Evolutionary conservation across 2,797 vertebrate species (phyloP).

Genomic region (Psittacula echo): DNA sequence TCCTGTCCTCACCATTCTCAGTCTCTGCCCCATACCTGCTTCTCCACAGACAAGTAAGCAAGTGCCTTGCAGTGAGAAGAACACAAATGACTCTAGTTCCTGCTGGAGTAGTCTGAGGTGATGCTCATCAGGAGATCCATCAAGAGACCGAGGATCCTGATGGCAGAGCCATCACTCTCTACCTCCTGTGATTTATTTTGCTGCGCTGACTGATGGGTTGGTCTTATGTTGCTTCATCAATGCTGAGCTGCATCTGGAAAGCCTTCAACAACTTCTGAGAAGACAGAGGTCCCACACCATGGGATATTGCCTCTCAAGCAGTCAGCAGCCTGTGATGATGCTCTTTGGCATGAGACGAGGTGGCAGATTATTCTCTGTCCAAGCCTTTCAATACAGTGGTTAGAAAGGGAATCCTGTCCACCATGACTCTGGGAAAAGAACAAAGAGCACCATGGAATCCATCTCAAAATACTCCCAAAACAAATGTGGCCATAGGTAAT

Average conservation of each 20-base stretch:
- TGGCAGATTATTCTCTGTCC: neutral
- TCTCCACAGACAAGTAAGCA: fast-evolving
- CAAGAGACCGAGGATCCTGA: neutral
- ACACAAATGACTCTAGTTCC: neutral
- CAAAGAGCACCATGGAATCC: fast-evolving
- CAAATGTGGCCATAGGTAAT: fast-evolving
- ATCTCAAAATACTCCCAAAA: neutral
- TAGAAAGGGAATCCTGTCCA: neutral
- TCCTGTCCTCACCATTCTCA: neutral
- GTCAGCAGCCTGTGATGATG: neutral
- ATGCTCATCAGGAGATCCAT: neutral
- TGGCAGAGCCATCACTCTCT: neutral
- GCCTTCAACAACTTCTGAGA: neutral
- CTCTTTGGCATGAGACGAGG: neutral
- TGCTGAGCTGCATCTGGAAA: neutral
- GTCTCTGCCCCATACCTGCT: neutral
- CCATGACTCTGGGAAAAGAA: neutral
- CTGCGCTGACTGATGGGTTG: neutral
- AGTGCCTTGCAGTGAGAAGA: neutral
- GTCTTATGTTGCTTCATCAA: fast-evolving
- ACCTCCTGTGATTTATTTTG: neutral
- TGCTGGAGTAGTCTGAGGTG: fast-evolving
- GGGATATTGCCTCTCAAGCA: neutral
- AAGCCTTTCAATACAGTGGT: neutral
- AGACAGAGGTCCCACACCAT: neutral